Evolutionary conservation across 2,888 invertebrate species (phyloP).

Genomic region (Elegia similella): DNA sequence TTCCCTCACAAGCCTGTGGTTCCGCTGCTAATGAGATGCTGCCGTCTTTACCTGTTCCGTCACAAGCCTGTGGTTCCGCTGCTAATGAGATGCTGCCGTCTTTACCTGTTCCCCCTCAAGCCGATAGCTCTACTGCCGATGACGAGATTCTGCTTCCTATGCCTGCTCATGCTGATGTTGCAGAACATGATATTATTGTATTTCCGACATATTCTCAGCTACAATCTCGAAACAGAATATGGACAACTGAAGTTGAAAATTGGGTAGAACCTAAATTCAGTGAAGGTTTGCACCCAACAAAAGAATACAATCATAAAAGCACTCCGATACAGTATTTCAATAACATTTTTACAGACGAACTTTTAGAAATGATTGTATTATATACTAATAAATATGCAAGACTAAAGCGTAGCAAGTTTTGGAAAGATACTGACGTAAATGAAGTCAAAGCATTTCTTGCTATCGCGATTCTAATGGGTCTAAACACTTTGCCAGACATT

Average conservation of each 20-base stretch:
- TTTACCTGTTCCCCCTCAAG: not conserved
- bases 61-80: not conserved
- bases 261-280: constrained; percentile 2
- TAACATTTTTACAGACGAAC: too few species aligned
- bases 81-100: not conserved
- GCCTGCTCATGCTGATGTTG: not conserved
- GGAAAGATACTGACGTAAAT: too few species aligned
- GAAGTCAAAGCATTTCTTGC: too few species aligned
- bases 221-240: constrained; percentile 13
- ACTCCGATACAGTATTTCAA: too few species aligned
- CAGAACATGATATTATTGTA: constrained; percentile 5
- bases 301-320: too few species aligned
- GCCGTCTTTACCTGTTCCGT: constrained; percentile 2
- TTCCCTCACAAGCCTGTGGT: too few species aligned
- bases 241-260: constrained; percentile 14
- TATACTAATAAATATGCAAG: too few species aligned
- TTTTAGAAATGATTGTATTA: too few species aligned
- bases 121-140: not conserved
- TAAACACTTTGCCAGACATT: too few species aligned
- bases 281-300: too few species aligned
- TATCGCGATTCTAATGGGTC: too few species aligned
- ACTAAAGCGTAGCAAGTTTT: too few species aligned
- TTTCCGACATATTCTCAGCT: constrained; percentile 6
- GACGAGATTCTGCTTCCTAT: not conserved
- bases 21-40: not conserved